Evolutionary conservation across 2,797 vertebrate species (phyloP).

Genomic region (Perdix hodgsoniae): DNA sequence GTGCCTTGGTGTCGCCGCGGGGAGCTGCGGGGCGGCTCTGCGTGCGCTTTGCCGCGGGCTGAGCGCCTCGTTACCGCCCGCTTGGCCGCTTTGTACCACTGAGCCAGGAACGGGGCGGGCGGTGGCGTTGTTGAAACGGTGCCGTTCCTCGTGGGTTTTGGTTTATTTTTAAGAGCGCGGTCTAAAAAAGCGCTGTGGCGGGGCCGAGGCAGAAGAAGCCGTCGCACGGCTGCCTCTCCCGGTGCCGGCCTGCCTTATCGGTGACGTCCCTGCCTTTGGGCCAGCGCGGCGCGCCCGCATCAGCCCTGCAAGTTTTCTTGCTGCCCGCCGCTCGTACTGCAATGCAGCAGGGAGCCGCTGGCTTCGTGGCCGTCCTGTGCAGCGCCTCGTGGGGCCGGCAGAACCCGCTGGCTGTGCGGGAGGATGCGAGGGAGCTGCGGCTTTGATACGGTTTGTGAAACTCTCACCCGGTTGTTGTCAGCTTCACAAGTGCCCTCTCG

Average conservation of each 20-base stretch:
- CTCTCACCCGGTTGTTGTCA: not conserved
- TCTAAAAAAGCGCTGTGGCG: not conserved
- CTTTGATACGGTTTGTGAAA: slow-evolving; percentile 2
- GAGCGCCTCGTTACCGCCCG: too few relatives aligned
- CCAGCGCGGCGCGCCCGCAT: not conserved
- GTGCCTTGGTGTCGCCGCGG: too few relatives aligned
- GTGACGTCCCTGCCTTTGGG: not conserved
- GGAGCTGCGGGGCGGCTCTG: too few relatives aligned
- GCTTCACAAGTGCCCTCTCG: not conserved
- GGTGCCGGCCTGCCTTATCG: not conserved
- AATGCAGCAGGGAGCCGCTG: slow-evolving; percentile 40
- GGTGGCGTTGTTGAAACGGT: too few relatives aligned
- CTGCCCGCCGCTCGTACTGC: slow-evolving; percentile 22
- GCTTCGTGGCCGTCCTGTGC: slow-evolving; percentile 16
- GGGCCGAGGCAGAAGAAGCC: not conserved
- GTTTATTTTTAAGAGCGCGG: not conserved
- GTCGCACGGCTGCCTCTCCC: not conserved
- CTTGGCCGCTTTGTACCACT: too few relatives aligned
- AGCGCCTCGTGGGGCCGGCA: not conserved
- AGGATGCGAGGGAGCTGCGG: not conserved
- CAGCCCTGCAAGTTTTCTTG: slow-evolving; percentile 48
- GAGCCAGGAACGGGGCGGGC: too few relatives aligned
- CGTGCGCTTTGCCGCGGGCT: too few relatives aligned
- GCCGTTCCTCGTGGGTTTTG: not conserved
- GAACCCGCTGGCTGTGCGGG: not conserved